Evolutionary conservation across 2,888 invertebrate species (phyloP).

Genomic region (Pterobdella sp.): DNA sequence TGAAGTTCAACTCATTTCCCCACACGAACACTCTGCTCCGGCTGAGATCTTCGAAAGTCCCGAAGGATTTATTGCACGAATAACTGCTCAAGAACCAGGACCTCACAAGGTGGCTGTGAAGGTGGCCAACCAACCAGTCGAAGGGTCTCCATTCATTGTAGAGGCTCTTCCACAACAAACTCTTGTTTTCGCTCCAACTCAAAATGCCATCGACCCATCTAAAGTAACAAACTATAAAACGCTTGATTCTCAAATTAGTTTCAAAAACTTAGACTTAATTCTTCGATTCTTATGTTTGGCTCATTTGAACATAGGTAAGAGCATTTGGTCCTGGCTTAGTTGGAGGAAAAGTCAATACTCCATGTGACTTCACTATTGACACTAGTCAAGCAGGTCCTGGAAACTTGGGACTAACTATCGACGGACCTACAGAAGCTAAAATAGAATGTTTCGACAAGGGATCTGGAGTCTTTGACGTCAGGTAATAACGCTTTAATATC

Average conservation of each 20-base stretch:
- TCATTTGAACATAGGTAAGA: conserved; percentile 54
- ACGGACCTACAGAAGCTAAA: conserved; percentile 50
- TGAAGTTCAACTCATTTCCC: conserved; percentile 44
- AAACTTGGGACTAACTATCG: conserved; percentile 47
- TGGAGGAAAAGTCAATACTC: conserved; percentile 63
- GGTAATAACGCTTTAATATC: too few relatives aligned
- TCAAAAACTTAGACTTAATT: background rate
- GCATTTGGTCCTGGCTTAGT: conserved; percentile 67
- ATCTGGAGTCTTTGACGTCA: conserved; percentile 50
- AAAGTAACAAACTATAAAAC: background rate
- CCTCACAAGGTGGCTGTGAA: conserved; percentile 49
- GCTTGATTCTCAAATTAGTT: background rate
- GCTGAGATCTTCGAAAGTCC: conserved; percentile 69
- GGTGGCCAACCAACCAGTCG: conserved; percentile 46
- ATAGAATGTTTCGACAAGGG: conserved; percentile 50
- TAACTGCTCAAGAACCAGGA: conserved; percentile 48
- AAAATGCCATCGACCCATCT: conserved; percentile 2
- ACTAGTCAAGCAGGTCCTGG: conserved; percentile 68
- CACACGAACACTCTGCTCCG: conserved; percentile 56
- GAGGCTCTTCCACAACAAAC: conserved; percentile 36
- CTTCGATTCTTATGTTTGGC: conserved; percentile 6
- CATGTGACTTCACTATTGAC: conserved; percentile 74
- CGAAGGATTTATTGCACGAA: conserved; percentile 57
- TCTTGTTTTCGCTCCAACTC: conserved; percentile 11
- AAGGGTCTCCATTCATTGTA: conserved; percentile 47